Conservation (phyloP, 1,140 invertebrate genomes). For the Drosophila micromelanica region DNA sequence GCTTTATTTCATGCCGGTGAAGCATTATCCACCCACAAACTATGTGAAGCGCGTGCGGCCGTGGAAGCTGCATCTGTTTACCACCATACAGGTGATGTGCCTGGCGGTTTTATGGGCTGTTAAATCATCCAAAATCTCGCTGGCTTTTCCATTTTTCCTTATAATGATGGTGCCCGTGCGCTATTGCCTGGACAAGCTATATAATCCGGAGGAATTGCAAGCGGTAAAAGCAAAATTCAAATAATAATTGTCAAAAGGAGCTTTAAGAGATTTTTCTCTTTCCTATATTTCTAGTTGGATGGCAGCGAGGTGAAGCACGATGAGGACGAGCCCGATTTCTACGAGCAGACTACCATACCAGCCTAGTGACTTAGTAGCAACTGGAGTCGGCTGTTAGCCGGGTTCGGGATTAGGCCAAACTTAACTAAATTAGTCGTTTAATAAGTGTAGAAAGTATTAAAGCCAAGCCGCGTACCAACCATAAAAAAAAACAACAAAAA, state of each 20-base stretch:
- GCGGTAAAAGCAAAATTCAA: slow-evolving; percentile 87
- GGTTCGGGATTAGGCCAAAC: slow-evolving; percentile 27
- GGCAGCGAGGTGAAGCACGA: slow-evolving; percentile 91
- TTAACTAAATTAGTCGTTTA: slow-evolving; percentile 54
- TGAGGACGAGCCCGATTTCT: slow-evolving; percentile 97
- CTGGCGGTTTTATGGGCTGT: slow-evolving; percentile 92
- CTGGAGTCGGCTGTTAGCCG: background rate
- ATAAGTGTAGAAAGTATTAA: slow-evolving; percentile 69
- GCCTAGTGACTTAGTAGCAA: slow-evolving; percentile 84
- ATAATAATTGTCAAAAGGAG: too few relatives aligned
- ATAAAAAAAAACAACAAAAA: slow-evolving; percentile 6
- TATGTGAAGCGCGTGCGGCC: slow-evolving; percentile 93
- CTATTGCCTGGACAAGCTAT: slow-evolving; percentile 89
- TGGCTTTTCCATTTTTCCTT: slow-evolving; percentile 96
- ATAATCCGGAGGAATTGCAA: slow-evolving; percentile 91
- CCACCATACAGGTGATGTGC: slow-evolving; percentile 92
- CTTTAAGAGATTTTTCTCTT: slow-evolving; percentile 13
- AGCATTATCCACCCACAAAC: slow-evolving; percentile 94
- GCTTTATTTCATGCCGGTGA: slow-evolving; percentile 96
- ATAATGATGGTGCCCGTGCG: slow-evolving; percentile 95
- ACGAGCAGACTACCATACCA: slow-evolving; percentile 92
- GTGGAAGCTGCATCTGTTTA: slow-evolving; percentile 96
- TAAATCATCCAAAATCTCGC: slow-evolving; percentile 93
- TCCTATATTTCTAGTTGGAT: slow-evolving; percentile 88
- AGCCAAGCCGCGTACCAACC: slow-evolving; percentile 52